Percentiles rank a stretch among this genome's conserved stretches.
phyloP scores from a whole-genome alignment of 2,888 invertebrate species.

The Metalampra italica region DNA sequence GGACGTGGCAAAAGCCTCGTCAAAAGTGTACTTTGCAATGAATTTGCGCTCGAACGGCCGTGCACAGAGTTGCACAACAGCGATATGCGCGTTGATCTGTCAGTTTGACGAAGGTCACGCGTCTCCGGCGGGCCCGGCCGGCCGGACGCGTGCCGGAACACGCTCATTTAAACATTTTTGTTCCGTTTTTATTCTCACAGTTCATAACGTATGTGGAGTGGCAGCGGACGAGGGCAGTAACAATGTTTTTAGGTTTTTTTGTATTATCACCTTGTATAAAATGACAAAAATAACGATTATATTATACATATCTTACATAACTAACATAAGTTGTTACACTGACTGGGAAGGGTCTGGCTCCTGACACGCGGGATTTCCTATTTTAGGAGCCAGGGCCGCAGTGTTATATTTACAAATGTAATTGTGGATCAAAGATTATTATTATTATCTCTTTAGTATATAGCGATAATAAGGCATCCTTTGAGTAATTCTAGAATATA shows the following conservation, averaged over 20 bases:
- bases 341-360: too few relatives aligned
- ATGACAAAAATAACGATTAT: too few relatives aligned
- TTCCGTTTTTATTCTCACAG: conserved; percentile 25
- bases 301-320: too few relatives aligned
- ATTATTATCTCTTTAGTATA: too few relatives aligned
- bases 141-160: conserved; percentile 61
- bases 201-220: neutral
- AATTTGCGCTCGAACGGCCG: conserved; percentile 32
- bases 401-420: too few relatives aligned
- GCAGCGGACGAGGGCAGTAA: neutral
- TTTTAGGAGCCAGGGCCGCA: too few relatives aligned
- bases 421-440: too few relatives aligned
- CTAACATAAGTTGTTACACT: too few relatives aligned
- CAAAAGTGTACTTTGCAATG: conserved; percentile 24
- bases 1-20: conserved; percentile 10
- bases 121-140: conserved; percentile 15
- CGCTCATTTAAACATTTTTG: conserved; percentile 41
- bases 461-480: too few relatives aligned
- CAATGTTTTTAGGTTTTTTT: neutral
- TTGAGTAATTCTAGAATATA: too few relatives aligned
- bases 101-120: conserved; percentile 73
- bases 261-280: too few relatives aligned
- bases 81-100: conserved; percentile 68
- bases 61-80: conserved; percentile 50
- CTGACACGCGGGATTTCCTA: too few relatives aligned